A percentile compares a stretch with the other conserved stretches of the same genome.
These are phyloP conservation scores for Heliconius hewitsoni DNA, from an alignment of 1,140 invertebrate species.

Conservation along the genomic window DNA sequence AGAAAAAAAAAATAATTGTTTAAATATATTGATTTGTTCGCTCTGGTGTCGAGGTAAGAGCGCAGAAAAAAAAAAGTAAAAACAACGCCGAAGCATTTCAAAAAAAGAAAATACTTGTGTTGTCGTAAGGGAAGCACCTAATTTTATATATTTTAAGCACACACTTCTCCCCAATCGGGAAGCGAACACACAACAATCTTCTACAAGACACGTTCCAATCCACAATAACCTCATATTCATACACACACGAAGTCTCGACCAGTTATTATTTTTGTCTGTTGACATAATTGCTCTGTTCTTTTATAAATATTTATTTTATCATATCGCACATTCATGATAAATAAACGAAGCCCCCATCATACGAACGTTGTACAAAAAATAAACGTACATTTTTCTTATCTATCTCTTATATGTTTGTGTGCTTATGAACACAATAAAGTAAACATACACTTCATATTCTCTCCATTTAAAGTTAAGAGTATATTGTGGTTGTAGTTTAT, in stretches of 20 bases:
- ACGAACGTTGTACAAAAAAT: not conserved
- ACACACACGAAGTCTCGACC: not conserved
- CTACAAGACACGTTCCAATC: too few species aligned
- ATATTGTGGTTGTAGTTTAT: not conserved
- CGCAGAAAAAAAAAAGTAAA: too few species aligned
- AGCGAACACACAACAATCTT: too few species aligned
- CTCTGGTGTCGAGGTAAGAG: too few species aligned
- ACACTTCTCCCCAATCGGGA: too few species aligned
- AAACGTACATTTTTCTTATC: slow-evolving; percentile 10
- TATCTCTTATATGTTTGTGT: not conserved
- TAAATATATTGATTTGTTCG: too few species aligned
- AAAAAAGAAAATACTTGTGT: too few species aligned
- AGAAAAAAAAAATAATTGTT: not conserved
- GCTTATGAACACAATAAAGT: not conserved
- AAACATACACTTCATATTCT: slow-evolving; percentile 2
- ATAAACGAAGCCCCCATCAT: slow-evolving; percentile 22
- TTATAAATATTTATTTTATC: slow-evolving; percentile 25
- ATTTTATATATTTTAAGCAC: too few species aligned
- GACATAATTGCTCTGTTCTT: not conserved
- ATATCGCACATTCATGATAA: slow-evolving; percentile 29
- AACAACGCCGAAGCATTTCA: too few species aligned
- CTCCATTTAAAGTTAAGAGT: not conserved
- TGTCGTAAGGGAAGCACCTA: too few species aligned
- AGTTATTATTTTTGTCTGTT: not conserved
- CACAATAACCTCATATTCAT: not conserved